Evolutionary conservation across 1,140 invertebrate species (phyloP), one percentile per base, ranked within the genome.

Genomic region (Lordiphosa stackelbergi): DNA sequence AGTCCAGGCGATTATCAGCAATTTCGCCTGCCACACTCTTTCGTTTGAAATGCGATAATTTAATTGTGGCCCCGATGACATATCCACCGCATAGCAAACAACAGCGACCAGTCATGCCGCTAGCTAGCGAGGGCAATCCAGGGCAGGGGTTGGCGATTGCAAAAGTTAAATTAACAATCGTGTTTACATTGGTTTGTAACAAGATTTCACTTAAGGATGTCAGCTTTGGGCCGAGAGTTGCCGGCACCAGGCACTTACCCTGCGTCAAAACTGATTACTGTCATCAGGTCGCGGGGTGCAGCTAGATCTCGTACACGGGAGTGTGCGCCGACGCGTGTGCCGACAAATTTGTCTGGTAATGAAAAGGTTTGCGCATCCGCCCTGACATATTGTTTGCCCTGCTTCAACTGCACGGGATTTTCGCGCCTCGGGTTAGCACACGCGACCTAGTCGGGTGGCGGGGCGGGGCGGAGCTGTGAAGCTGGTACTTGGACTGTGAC

Each of bases 111-210:
- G 52, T 41, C 42, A 11, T 11, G 31, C n/a, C 24, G 42, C 24
- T 48, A 54, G 31, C 48, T 19, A 19, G 19, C 35, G 47, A 37
- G 52, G 47, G 9, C 3, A n/a, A 10, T 11, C 5, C 8, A 19
- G 7, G 19, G 45, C 10, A 28, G 34, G 35, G 16, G 60, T 49
- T 51, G 19, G 37, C 77, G 46, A 72, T 84, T 73, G 52, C 61
- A 69, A 58, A 85, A 85, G 74, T 85, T 73, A 85, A 86, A 86
- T 84, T 86, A 79, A 86, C 84, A 86, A 86, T 86, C 78, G 74
- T 86, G 85, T 86, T 86, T 86, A 86, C 85, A 86, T 86, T 86
- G 85, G 79, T 86, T 86, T 84, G 85, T 86, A 86, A 86, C 85
- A 86, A 86, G 85, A 86, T 86, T 86, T 86, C 85, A 86, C 85